Evolutionary conservation across 2,797 vertebrate species (phyloP).

Genomic region (Channallabes apus): DNA sequence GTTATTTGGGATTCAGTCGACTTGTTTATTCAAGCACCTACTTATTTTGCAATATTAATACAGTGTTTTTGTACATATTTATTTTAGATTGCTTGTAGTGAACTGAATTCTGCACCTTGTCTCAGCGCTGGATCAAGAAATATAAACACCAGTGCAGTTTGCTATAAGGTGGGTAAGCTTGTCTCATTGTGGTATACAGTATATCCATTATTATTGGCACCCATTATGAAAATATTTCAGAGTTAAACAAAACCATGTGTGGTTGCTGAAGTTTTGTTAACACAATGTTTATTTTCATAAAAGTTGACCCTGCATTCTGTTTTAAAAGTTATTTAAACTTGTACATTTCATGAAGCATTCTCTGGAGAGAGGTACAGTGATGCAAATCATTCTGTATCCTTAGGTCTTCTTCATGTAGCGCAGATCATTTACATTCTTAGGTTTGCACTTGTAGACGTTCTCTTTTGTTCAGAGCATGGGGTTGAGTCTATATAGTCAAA

Average conservation of each 20-base stretch:
- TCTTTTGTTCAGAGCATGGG: not conserved
- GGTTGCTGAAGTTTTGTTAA: not conserved
- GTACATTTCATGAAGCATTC: too few species aligned
- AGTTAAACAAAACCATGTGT: not conserved
- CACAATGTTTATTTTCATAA: not conserved
- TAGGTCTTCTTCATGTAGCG: not conserved
- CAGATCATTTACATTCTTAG: not conserved
- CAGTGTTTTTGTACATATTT: not conserved
- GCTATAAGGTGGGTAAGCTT: slow-evolving; percentile 70
- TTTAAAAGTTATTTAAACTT: not conserved
- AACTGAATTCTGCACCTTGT: not conserved
- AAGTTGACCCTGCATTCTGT: not conserved
- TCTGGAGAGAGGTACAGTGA: not conserved
- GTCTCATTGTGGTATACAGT: not conserved
- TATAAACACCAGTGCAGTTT: slow-evolving; percentile 67
- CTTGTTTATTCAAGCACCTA: not conserved
- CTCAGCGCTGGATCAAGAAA: slow-evolving; percentile 54
- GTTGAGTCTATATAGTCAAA: not conserved
- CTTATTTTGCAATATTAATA: not conserved
- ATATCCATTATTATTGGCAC: not conserved
- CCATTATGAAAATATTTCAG: not conserved
- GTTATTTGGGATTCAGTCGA: not conserved
- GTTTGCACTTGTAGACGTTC: not conserved
- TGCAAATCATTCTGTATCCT: not conserved
- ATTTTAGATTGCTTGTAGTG: slow-evolving; percentile 50